These are phyloP conservation scores for Caenorhabditis zanzibari DNA, from an alignment of 2,888 invertebrate species.

Conservation along the genomic window DNA sequence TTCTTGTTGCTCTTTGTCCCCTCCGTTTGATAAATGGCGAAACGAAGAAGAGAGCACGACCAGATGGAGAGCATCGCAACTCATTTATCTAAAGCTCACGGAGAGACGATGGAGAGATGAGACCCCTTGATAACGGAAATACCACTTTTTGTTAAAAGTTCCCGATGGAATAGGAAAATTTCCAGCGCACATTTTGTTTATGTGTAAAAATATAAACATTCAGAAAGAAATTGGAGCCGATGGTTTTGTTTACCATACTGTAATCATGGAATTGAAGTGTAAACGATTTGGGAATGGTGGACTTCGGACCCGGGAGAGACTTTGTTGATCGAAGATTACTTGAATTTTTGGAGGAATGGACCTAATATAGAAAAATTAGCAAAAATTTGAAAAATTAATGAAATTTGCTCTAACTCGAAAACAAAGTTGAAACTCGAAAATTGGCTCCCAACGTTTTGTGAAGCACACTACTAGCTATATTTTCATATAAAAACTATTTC, in stretches of 20 bases:
- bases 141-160: background rate
- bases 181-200: background rate
- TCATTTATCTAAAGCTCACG: conserved; percentile 20
- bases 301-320: background rate
- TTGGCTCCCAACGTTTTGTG: no score
- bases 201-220: conserved; percentile 24
- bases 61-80: background rate
- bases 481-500: no score
- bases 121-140: conserved; percentile 29
- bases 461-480: no score
- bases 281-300: background rate
- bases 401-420: no score
- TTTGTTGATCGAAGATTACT: background rate
- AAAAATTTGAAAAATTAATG: no score
- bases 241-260: background rate
- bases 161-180: conserved; percentile 19
- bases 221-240: conserved; percentile 27
- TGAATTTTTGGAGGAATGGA: background rate
- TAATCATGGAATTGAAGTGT: conserved; percentile 8
- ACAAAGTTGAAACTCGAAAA: no score
- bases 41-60: no score
- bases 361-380: background rate
- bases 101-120: conserved; percentile 6
- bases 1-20: conserved; percentile 44
- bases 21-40: conserved; percentile 35